Evolutionary conservation across 2,888 invertebrate species (phyloP).

Genomic region (Perizoma affinitatum): DNA sequence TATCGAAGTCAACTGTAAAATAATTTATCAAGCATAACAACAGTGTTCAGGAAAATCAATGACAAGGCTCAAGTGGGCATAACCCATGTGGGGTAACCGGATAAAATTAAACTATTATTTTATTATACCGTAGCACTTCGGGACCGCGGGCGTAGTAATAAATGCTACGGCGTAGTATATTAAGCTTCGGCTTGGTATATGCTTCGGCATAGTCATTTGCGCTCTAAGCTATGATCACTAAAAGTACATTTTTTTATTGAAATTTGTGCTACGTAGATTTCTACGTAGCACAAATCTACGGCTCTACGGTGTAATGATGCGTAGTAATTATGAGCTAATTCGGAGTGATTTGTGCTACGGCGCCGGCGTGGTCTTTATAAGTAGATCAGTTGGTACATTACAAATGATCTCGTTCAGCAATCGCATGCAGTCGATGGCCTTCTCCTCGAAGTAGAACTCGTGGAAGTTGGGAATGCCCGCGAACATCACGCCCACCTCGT

Average conservation of each 20-base stretch:
- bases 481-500: slow-evolving; percentile 97
- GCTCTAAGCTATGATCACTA: no score
- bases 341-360: no score
- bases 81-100: no score
- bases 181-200: no score
- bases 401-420: slow-evolving; percentile 99
- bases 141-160: no score
- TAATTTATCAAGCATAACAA: neutral
- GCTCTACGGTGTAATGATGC: slow-evolving; percentile 2
- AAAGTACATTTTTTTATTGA: neutral
- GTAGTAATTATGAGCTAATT: no score
- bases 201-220: neutral
- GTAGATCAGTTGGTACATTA: slow-evolving; percentile 70
- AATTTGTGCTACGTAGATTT: neutral
- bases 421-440: slow-evolving; percentile 98
- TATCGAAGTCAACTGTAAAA: slow-evolving; percentile 92
- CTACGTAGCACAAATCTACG: no score
- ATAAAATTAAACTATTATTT: no score
- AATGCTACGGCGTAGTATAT: slow-evolving; percentile 1
- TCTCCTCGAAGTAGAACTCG: slow-evolving; percentile 99
- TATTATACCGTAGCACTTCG: no score
- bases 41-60: no score
- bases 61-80: no score
- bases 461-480: slow-evolving; percentile 99
- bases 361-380: no score